Evolutionary conservation across 2,797 vertebrate genomes (phyloP), one percentile per base, ranked within the genome.

Genomic region (Crocidura indochinensis): DNA sequence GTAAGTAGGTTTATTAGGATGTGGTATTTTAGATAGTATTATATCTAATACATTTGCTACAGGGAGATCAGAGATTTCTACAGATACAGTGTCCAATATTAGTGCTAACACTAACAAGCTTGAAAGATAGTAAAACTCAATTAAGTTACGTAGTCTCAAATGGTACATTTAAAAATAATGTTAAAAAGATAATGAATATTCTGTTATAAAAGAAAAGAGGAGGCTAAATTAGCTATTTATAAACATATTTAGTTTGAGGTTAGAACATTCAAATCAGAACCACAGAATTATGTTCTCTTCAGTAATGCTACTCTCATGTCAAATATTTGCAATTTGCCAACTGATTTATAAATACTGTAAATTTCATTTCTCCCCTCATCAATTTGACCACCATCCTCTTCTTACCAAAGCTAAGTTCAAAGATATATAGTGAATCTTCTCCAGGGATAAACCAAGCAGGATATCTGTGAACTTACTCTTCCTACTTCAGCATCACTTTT

Each of bases 1-100:
- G 69, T 60, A 75, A 51, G 44, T 38, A 84, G 88, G n/a, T 71
- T 89, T 90, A 92, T 77, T 89, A 81, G 74, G 87, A 38, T 69
- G 65, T 69, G 12, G 27, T 77, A 87, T 79, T 79, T 84, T 26
- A 77, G 75, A 24, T 84, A 19, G 7, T 81, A 69, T 67, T 84
- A 94, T 92, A 87, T 73, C 62, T 86, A 31, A 69, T 68, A 84
- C 76, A 71, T 91, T 31, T 60, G 47, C 67, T 67, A 77, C 24
- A 69, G 29, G 78, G n/a, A 88, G 73, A 88, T 76, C 73, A 81
- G 68, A 91, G 26, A 81, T 84, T 84, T 91, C 22, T 46, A 64
- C 31, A 65, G 27, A 84, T 26, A 49, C 6, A 77, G 29, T 49
- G 26, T 71, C 5, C 67, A 82, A 10, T 44, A n/a, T 17, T 27